Evolutionary conservation across 2,888 invertebrate genomes (phyloP).

Genomic region (Spodoptera littoralis): DNA sequence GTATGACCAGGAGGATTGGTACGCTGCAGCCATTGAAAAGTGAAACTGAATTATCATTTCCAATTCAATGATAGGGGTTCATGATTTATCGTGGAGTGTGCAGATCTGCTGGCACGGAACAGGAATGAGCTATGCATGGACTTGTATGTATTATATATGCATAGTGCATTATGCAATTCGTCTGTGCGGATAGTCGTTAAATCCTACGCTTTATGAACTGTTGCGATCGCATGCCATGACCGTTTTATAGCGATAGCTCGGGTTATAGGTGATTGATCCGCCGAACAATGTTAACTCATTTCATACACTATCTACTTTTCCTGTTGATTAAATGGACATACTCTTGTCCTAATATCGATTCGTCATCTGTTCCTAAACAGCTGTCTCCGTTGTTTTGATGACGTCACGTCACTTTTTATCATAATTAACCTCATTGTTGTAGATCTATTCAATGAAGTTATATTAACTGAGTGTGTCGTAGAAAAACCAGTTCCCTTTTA

Average conservation of each 20-base stretch:
- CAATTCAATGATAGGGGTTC: constrained; percentile 27
- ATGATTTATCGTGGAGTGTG: constrained; percentile 36
- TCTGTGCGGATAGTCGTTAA: constrained; percentile 55
- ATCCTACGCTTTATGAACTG: constrained; percentile 65
- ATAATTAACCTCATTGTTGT: constrained; percentile 9
- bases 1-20: constrained; percentile 15
- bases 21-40: constrained; percentile 40
- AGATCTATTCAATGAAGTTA: constrained; percentile 6
- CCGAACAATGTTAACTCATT: constrained; percentile 58
- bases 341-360: constrained; percentile 11
- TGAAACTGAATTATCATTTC: constrained; percentile 42
- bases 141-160: constrained; percentile 15
- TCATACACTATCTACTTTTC: constrained; percentile 27
- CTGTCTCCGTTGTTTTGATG: constrained; percentile 10
- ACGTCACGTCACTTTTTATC: constrained; percentile 4
- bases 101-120: constrained; percentile 11
- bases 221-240: constrained; percentile 68
- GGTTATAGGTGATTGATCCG: constrained; percentile 77
- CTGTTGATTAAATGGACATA: constrained; percentile 35
- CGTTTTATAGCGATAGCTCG: constrained; percentile 67
- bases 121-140: constrained; percentile 10
- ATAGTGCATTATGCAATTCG: constrained; percentile 53
- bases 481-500: constrained; percentile 12
- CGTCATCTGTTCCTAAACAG: constrained; percentile 13
- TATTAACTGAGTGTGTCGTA: neutral